Conservation (phyloP, 2,888 invertebrate genomes). For the Phortica magna region DNA sequence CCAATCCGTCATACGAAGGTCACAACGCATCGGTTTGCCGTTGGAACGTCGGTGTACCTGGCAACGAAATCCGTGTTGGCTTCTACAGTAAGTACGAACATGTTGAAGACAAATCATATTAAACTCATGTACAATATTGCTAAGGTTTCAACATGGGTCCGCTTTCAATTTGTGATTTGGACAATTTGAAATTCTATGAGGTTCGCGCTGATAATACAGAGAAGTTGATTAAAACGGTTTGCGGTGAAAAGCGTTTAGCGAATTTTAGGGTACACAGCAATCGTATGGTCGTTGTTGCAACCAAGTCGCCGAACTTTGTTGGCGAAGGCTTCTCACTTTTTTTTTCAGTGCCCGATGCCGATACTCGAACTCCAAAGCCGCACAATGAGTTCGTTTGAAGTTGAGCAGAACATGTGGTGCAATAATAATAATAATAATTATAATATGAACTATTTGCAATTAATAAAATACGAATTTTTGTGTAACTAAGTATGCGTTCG, state of each 20-base stretch:
- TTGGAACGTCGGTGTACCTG: slow-evolving; percentile 82
- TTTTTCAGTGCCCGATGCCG: not conserved
- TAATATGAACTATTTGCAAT: not conserved
- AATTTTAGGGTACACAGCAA: slow-evolving; percentile 76
- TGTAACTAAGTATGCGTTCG: too few species aligned
- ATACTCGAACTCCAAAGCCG: not conserved
- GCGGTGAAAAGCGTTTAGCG: slow-evolving; percentile 77
- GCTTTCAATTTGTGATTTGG: slow-evolving; percentile 80
- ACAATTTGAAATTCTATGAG: slow-evolving; percentile 83
- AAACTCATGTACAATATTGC: not conserved
- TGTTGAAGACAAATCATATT: not conserved
- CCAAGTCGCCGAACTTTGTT: slow-evolving; percentile 83
- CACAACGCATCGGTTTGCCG: slow-evolving; percentile 80
- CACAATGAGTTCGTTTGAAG: slow-evolving; percentile 3
- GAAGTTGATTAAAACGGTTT: slow-evolving; percentile 75
- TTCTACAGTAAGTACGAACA: slow-evolving; percentile 61
- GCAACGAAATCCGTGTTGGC: slow-evolving; percentile 50
- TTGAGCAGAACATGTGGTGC: not conserved
- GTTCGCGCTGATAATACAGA: slow-evolving; percentile 70
- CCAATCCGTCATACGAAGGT: slow-evolving; percentile 83
- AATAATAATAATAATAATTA: not conserved
- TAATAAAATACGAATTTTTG: too few species aligned
- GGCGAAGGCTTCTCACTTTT: slow-evolving; percentile 83
- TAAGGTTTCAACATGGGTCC: slow-evolving; percentile 57
- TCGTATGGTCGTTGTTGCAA: slow-evolving; percentile 77